A percentile compares a stretch with the other conserved stretches of the same genome.
phyloP scores from a whole-genome alignment of 2,797 vertebrate species.

The Lophura swinhoii region DNA sequence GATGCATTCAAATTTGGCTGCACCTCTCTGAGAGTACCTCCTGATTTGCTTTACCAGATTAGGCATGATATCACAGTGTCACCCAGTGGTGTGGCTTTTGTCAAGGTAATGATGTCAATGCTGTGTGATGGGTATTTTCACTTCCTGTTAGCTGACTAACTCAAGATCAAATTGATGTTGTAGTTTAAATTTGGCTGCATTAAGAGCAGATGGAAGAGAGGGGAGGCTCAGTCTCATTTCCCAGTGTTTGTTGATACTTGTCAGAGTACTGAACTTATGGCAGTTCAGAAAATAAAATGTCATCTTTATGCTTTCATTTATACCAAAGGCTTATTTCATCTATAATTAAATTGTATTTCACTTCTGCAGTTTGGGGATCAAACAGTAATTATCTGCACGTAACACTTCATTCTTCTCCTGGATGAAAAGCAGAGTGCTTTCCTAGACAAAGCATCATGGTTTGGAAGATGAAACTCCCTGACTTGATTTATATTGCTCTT shows the following conservation, averaged over 20 bases:
- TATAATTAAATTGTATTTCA: slow-evolving; percentile 50
- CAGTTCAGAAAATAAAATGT: slow-evolving; percentile 35
- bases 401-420: slow-evolving; percentile 11
- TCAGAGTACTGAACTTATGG: not conserved
- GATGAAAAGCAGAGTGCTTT: not conserved
- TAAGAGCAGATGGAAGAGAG: not conserved
- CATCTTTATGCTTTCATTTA: slow-evolving; percentile 24
- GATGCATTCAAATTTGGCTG: slow-evolving; percentile 97
- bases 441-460: not conserved
- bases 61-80: slow-evolving; percentile 94
- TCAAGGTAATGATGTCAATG: slow-evolving; percentile 86
- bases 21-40: slow-evolving; percentile 90
- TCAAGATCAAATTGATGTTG: slow-evolving; percentile 1
- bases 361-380: slow-evolving; percentile 29
- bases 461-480: not conserved
- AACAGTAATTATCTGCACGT: not conserved
- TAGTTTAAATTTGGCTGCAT: slow-evolving; percentile 25
- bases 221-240: slow-evolving; percentile 1
- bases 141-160: slow-evolving; percentile 15
- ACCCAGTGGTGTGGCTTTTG: slow-evolving; percentile 92
- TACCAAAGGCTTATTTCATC: slow-evolving; percentile 39
- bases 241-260: not conserved
- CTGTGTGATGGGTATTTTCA: slow-evolving; percentile 33
- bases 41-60: slow-evolving; percentile 91
- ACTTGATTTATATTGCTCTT: slow-evolving; percentile 4